Evolutionary conservation across 2,888 invertebrate species (phyloP), one percentile per base, ranked within the genome.

Genomic region (Molorchus minor): DNA sequence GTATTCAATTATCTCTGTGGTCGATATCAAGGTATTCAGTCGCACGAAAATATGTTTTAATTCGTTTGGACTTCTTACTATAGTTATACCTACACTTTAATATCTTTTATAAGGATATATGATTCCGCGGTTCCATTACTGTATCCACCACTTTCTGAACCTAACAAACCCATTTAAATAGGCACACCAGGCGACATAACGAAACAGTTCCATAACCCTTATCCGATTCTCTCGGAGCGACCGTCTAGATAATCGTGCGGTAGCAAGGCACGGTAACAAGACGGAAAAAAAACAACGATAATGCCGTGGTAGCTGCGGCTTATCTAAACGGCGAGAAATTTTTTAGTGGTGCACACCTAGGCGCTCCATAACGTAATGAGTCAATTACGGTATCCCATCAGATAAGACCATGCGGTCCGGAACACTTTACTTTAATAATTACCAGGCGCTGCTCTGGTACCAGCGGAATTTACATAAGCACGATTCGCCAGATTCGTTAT

Each of bases 331-430:
- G 78, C 78, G 78, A 75, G 77, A 78, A 77, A 70, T 77, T 78
- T 77, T 79, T 79, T 78, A 78, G 77, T 77, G 76, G 77, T 74
- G 73, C 78, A 78, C 79, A 79, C 79, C 77, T 78, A 75, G 73
- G 68, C 75, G 72, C 71, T 74, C 75, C 75, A 74, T 76, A 77
- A 76, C 73, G 78, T 79, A 79, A 78, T 77, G 79, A 79, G 78
- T 79, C 79, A 79, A 79, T 79, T 79, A 79, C 77, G 69, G 76
- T 68, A 72, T 73, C 76, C 72, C 71, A 79, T 78, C 78, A 75
- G 78, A 78, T 79, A 78, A 76, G 71, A 75, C 73, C 75, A 75
- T 74, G 72, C 75, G 72, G 72, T 64, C 74, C 73, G 72, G 74
- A 75, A 75, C 75, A 75, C 74, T n/a, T n/a, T 73, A 74, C 75